These are phyloP conservation scores for Cuculus canorus DNA, from an alignment of 2,797 vertebrate species.

Conservation along the genomic window DNA sequence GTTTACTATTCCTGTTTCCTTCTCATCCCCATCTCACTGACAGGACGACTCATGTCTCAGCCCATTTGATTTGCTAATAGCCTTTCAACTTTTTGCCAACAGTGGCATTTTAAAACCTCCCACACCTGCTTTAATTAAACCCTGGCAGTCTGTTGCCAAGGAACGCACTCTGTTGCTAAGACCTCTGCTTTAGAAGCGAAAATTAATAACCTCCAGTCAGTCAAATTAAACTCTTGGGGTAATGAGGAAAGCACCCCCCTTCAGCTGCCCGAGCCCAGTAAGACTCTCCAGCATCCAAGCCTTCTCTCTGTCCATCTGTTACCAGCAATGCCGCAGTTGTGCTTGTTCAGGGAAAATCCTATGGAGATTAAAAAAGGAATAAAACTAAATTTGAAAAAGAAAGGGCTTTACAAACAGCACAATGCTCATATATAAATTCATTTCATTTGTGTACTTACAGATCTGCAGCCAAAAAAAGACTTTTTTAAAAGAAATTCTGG, in stretches of 20 bases:
- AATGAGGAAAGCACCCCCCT: constrained; percentile 7
- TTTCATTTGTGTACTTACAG: neutral
- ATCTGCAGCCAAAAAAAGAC: neutral
- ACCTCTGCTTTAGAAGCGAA: constrained; percentile 43
- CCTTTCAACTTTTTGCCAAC: constrained; percentile 50
- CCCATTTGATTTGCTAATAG: constrained; percentile 61
- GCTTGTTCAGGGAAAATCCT: constrained; percentile 54
- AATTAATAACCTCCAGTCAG: constrained; percentile 55
- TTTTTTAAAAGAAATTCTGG: neutral
- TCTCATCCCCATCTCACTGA: constrained; percentile 6
- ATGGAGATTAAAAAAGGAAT: constrained; percentile 41
- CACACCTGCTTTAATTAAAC: constrained; percentile 70
- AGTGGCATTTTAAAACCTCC: constrained; percentile 62
- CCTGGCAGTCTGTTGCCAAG: constrained; percentile 72
- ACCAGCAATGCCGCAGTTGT: constrained; percentile 41
- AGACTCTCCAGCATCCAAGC: neutral
- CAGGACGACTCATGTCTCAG: constrained; percentile 20
- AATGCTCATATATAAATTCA: neutral
- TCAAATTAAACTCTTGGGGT: constrained; percentile 20
- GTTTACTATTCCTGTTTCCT: constrained; percentile 34
- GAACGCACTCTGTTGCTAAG: constrained; percentile 65
- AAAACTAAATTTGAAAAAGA: constrained; percentile 40
- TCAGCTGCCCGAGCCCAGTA: neutral
- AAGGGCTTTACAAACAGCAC: constrained; percentile 35
- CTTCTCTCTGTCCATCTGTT: constrained; percentile 30